Percentiles rank a stretch among this genome's conserved stretches.
These are phyloP conservation scores for Onchidella celtica DNA, from an alignment of 2,888 invertebrate species.

Conservation along the genomic window DNA sequence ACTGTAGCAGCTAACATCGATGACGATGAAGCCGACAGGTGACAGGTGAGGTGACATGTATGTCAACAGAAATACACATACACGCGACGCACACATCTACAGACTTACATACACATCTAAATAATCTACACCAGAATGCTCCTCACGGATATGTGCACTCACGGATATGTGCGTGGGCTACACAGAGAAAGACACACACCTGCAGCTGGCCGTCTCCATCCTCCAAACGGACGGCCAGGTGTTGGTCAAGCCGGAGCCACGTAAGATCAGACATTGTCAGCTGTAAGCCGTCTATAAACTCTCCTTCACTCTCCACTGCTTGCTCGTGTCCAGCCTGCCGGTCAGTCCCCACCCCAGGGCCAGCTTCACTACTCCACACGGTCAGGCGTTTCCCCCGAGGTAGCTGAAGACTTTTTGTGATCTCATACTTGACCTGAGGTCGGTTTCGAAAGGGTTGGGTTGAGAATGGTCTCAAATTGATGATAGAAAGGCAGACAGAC, in stretches of 20 bases:
- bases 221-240: background rate
- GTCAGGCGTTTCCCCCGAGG: background rate
- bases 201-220: constrained; percentile 17
- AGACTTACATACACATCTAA: too few relatives aligned
- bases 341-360: background rate
- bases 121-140: too few relatives aligned
- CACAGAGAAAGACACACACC: too few relatives aligned
- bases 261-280: background rate
- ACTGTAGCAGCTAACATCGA: too few relatives aligned
- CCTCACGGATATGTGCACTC: too few relatives aligned
- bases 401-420: background rate
- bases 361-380: background rate
- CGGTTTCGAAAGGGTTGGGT: background rate
- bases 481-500: background rate
- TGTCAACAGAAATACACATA: too few relatives aligned
- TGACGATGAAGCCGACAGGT: too few relatives aligned
- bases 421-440: constrained; percentile 1
- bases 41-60: too few relatives aligned
- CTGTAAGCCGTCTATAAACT: background rate
- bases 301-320: background rate
- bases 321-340: background rate
- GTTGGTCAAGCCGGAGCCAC: background rate
- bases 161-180: too few relatives aligned
- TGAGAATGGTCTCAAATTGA: background rate
- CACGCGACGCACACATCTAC: too few relatives aligned